Evolutionary conservation across 1,140 invertebrate genomes (phyloP), one percentile per base, ranked within the genome.

Genomic region (Solen grandis): DNA sequence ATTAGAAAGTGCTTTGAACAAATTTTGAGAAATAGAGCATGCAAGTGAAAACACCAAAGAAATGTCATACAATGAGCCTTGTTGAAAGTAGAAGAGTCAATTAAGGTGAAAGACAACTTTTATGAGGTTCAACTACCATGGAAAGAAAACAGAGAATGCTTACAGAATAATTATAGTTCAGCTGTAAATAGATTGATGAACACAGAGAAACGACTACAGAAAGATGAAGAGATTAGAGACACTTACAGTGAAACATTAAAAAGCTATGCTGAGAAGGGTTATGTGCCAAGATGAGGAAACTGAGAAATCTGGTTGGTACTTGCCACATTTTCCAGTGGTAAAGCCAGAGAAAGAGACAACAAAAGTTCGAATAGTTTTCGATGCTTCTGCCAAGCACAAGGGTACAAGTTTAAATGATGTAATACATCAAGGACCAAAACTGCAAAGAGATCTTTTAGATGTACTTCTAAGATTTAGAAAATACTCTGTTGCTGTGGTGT

Each of bases 381-480:
- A 76, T 35, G 70, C 72, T 1, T 63, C 79, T 16, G 79, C 79
- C 8, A 75, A 54, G 31, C 2, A 19, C 38, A 13, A 81, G 1
- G 60, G 63, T 10, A 14, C 68, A 19, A 66, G 33, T 10, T 65
- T 83, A n/a, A 83, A 83, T 66, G 81, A 83, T 22, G 16, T 59
- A n/a, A 31, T 88, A 25, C 35, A 77, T 29, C 27, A 60, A 14
- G 88, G 88, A 0, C 91, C 93, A 16, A 88, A 88, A 63, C 55
- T 93, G 0, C 92, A 93, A 85, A 87, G 36, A 55, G 52, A 72
- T 35, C 38, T 87, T 19, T 57, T 84, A 22, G 80, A 54, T 19
- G 81, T 87, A 10, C 55, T 87, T 0, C 27, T 85, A 0, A 27
- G 84, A n/a, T 87, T 87, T 74, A 60, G 86, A 10, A 16, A 63